phyloP scores from a whole-genome alignment of 2,113 vertebrate species.

The Dendrocopos noguchii region DNA sequence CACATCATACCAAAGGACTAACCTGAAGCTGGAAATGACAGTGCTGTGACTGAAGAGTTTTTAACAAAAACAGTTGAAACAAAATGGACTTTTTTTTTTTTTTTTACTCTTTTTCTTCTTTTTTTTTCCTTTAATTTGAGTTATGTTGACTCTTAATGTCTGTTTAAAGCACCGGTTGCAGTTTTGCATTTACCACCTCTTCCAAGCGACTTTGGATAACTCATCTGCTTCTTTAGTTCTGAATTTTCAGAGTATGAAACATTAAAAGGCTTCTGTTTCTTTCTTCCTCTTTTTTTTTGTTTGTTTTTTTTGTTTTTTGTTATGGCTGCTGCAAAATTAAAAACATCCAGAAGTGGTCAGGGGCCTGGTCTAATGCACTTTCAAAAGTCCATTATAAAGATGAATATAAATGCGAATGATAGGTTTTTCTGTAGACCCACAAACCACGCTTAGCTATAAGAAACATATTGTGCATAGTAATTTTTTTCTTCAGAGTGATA shows the following conservation, averaged over 20 bases:
- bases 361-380: conserved; percentile 82
- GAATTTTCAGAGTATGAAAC: conserved; percentile 54
- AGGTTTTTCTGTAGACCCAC: conserved; percentile 74
- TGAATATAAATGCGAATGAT: conserved; percentile 81
- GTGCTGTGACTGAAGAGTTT: conserved; percentile 38
- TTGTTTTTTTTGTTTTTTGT: not conserved
- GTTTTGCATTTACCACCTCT: conserved; percentile 54
- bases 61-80: conserved; percentile 50
- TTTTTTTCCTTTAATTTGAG: not conserved
- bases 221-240: conserved; percentile 69
- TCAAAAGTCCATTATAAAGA: conserved; percentile 80
- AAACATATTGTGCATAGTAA: conserved; percentile 93
- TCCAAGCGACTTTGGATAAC: conserved; percentile 71
- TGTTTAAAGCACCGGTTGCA: conserved; percentile 75
- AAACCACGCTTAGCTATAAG: conserved; percentile 80
- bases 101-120: not conserved
- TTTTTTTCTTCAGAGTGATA: conserved; percentile 79
- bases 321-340: conserved; percentile 81
- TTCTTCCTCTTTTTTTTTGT: not conserved
- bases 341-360: conserved; percentile 79
- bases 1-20: conserved; percentile 67
- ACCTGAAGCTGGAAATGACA: conserved; percentile 62
- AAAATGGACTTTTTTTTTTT: not conserved
- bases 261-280: conserved; percentile 55
- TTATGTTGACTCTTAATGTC: conserved; percentile 60